Evolutionary conservation across 2,888 invertebrate genomes (phyloP), one percentile per base, ranked within the genome.

Genomic region (Eilema sororculum): DNA sequence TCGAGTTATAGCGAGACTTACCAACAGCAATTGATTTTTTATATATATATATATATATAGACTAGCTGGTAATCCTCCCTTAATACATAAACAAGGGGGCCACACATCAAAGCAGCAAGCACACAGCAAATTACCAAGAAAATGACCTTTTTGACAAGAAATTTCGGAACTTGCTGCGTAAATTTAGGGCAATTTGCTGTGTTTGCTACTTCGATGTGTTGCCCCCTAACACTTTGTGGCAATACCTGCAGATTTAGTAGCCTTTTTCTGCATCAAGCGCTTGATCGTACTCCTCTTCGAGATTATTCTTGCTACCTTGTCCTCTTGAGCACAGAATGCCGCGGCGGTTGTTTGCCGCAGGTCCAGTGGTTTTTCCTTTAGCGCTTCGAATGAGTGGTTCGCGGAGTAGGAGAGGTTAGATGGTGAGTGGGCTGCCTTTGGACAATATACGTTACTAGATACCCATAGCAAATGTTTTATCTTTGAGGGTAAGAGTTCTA

Each of bases 381-480:
- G 33, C 58, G 37, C 20, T 25, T 37, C n/a, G 12, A 2, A 20
- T 10, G 60, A 20, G 60, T 30, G 20, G 10, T 28, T 30, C 33
- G 30, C 3, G n/a, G 58, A n/a, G 41, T 12, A 6, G 58, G 28
- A 24, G 66, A 57, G 41, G 58, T 37, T 59, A 3, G 37, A 25
- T 13, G 66, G 22, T 22, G 58, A 25, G 66, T 80, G 78, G 52
- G 64, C 84, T 86, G 68, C 86, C 86, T 86, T 86, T 84, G 83
- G 77, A 86, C 77, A 77, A 72, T 56, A 30, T 62, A 75, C 52
- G 65, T 78, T 80, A 77, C 60, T 77, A 68, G 75, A 79, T 59
- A 65, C 65, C 60, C n/a, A 20, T 46, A 46, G 20, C 4, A 20
- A 46, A 20, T 46, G 5, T 46, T 46, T 16, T 41, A 10, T 41